Percentiles rank a stretch among this genome's conserved stretches.
phyloP scores from a whole-genome alignment of 2,113 vertebrate genomes.

The Gulo gulo region DNA sequence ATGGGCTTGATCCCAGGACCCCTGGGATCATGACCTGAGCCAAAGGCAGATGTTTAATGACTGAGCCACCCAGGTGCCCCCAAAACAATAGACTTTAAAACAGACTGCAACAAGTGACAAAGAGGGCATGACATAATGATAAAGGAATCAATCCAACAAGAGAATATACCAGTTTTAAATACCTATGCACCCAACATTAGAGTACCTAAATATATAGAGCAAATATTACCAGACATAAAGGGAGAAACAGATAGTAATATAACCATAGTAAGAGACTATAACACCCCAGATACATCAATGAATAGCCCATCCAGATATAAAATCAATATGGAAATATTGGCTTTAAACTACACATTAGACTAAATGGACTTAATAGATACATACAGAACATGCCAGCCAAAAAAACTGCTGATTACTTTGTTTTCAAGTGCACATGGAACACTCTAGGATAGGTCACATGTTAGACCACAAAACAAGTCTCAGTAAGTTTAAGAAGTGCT shows the following conservation, averaged over 20 bases:
- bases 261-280: not conserved
- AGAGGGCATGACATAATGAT: not conserved
- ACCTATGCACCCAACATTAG: not conserved
- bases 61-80: no score
- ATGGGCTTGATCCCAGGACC: no score
- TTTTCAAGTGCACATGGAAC: not conserved
- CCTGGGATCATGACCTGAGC: no score
- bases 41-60: no score
- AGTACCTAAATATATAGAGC: not conserved
- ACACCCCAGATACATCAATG: not conserved
- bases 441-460: not conserved
- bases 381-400: not conserved
- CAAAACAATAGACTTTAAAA: not conserved
- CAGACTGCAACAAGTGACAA: not conserved
- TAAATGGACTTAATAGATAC: not conserved
- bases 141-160: not conserved
- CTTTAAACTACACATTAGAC: not conserved
- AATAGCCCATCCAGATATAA: not conserved
- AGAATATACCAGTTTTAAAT: not conserved
- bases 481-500: not conserved
- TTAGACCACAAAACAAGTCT: not conserved
- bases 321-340: not conserved
- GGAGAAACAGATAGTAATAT: not conserved
- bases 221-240: not conserved
- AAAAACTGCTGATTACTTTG: not conserved